Conservation (phyloP, 2,113 vertebrate genomes). For the Odobenus rosmarus region DNA sequence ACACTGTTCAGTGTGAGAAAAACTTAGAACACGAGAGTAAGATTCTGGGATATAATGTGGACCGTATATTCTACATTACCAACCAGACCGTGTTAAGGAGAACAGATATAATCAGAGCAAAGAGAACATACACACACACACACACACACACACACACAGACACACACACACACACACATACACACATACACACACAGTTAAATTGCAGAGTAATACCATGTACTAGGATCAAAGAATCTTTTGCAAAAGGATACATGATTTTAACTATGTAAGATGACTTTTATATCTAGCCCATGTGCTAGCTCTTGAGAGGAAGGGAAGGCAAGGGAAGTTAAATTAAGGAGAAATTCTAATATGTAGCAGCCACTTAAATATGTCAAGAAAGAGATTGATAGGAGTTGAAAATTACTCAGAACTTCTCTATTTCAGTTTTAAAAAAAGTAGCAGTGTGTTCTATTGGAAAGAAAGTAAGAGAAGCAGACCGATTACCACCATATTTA, state of each 20-base stretch:
- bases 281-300: not conserved
- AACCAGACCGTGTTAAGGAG: not conserved
- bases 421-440: not conserved
- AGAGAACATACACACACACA: fast-evolving
- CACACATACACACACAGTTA: not conserved
- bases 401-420: not conserved
- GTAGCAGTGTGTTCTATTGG: not conserved
- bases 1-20: not conserved
- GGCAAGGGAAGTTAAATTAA: not conserved
- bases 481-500: not conserved
- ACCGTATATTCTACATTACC: not conserved
- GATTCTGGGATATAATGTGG: not conserved
- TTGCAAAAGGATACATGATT: not conserved
- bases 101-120: not conserved
- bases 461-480: not conserved
- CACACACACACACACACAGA: not conserved
- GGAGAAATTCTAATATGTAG: not conserved
- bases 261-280: not conserved
- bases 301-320: not conserved
- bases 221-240: not conserved
- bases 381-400: not conserved
- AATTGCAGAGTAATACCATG: not conserved
- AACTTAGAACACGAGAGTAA: not conserved
- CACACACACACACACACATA: not conserved
- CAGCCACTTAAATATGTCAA: not conserved